Evolutionary conservation across 2,888 invertebrate species (phyloP).

Genomic region (Plagodis dolabraria): DNA sequence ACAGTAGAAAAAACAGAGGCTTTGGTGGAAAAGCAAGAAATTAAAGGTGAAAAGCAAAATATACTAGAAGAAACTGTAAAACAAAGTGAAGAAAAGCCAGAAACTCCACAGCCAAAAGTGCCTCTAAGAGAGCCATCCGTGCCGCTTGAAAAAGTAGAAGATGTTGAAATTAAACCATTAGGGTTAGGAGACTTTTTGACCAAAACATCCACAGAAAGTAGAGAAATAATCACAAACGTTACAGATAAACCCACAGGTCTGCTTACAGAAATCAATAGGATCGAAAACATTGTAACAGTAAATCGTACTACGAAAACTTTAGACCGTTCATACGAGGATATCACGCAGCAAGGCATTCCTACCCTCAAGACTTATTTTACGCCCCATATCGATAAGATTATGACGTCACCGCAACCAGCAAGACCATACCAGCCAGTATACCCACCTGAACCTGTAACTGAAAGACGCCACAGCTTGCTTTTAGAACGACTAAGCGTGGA

Average conservation of each 20-base stretch:
- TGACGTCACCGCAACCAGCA: constrained; percentile 61
- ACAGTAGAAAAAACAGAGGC: constrained; percentile 38
- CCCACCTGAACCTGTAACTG: constrained; percentile 60
- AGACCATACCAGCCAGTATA: constrained; percentile 68
- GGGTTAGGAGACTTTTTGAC: constrained; percentile 67
- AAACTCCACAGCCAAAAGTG: constrained; percentile 48
- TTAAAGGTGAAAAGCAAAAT: constrained; percentile 36
- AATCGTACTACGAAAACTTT: constrained; percentile 76
- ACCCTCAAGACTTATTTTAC: constrained; percentile 71
- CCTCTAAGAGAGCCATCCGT: constrained; percentile 72
- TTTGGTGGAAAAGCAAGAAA: constrained; percentile 36
- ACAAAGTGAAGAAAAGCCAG: constrained; percentile 33
- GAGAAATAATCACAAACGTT: constrained; percentile 70
- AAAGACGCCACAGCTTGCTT: constrained; percentile 75
- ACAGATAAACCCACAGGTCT: constrained; percentile 60
- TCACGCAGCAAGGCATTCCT: constrained; percentile 65
- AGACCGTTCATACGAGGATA: constrained; percentile 69
- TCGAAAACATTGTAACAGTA: constrained; percentile 76
- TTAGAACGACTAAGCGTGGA: constrained; percentile 76
- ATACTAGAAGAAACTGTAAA: constrained; percentile 39
- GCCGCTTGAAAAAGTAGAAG: constrained; percentile 76
- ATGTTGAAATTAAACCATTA: constrained; percentile 78
- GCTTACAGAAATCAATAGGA: constrained; percentile 72
- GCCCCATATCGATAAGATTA: constrained; percentile 63
- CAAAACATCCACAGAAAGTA: constrained; percentile 68